phyloP scores from a whole-genome alignment of 2,113 vertebrate species.

The Leptobrachium ailaonicum region DNA sequence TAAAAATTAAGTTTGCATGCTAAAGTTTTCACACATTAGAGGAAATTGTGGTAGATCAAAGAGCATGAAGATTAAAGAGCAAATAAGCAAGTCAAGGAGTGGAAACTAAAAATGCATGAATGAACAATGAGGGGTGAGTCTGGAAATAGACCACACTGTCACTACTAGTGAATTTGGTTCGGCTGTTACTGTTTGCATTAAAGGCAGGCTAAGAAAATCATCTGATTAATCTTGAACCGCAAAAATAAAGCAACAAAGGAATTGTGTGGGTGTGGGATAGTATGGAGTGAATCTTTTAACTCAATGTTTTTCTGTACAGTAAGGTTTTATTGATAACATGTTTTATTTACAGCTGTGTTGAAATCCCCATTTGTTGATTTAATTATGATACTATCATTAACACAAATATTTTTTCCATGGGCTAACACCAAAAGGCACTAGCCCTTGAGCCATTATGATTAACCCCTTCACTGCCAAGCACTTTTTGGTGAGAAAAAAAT shows the following conservation, averaged over 20 bases:
- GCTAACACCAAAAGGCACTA: too few relatives aligned
- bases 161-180: not conserved
- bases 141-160: not conserved
- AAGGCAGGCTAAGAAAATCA: not conserved
- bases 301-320: too few relatives aligned
- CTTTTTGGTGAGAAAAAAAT: too few relatives aligned
- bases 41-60: conserved; percentile 44
- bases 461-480: too few relatives aligned
- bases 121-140: conserved; percentile 32
- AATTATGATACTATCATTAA: too few relatives aligned
- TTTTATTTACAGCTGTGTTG: too few relatives aligned
- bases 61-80: conserved; percentile 37
- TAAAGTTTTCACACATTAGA: conserved; percentile 41
- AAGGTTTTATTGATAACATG: too few relatives aligned
- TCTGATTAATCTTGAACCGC: not conserved
- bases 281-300: too few relatives aligned
- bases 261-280: too few relatives aligned
- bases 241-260: not conserved
- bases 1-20: conserved; percentile 33
- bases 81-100: conserved; percentile 45
- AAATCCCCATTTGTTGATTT: too few relatives aligned
- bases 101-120: conserved; percentile 25
- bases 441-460: too few relatives aligned
- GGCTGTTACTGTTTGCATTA: not conserved
- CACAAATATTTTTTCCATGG: too few relatives aligned